These are phyloP conservation scores for Myiotriccus ornatus DNA, from an alignment of 2,797 vertebrate species.

Conservation along the genomic window DNA sequence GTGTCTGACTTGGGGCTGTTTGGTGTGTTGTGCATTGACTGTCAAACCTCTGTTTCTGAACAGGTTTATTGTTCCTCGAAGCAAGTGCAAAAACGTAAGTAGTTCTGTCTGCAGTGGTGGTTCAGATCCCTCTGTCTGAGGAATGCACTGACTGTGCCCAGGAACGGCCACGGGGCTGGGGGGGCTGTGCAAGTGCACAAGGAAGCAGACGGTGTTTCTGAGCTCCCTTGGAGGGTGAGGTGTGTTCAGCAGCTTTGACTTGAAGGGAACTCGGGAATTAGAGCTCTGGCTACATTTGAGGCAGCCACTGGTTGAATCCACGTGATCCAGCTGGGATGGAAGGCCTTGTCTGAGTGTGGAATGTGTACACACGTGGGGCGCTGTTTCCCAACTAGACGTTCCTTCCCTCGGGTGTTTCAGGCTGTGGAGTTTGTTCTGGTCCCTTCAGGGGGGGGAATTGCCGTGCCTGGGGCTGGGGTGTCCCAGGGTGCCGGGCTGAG, in stretches of 20 bases:
- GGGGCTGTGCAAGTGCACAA: not conserved
- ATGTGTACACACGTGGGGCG: accelerated
- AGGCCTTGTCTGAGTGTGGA: not conserved
- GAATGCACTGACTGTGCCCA: not conserved
- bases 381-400: accelerated
- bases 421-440: not conserved
- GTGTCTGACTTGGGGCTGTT: not conserved
- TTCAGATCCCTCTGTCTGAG: not conserved
- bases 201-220: no score
- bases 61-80: slow-evolving; percentile 95
- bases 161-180: not conserved
- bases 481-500: not conserved
- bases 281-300: not conserved
- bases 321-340: not conserved
- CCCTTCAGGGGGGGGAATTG: accelerated
- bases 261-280: not conserved
- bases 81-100: slow-evolving; percentile 99
- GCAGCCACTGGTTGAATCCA: not conserved
- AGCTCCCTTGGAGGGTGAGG: not conserved
- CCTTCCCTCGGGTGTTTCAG: accelerated
- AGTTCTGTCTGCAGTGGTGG: not conserved
- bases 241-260: not conserved
- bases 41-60: slow-evolving; percentile 64
- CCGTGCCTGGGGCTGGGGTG: accelerated
- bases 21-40: slow-evolving; percentile 15